Percentiles rank a stretch among this genome's conserved stretches.
These are phyloP conservation scores for Suillia variegata DNA, from an alignment of 2,888 invertebrate genomes.

Conservation along the genomic window DNA sequence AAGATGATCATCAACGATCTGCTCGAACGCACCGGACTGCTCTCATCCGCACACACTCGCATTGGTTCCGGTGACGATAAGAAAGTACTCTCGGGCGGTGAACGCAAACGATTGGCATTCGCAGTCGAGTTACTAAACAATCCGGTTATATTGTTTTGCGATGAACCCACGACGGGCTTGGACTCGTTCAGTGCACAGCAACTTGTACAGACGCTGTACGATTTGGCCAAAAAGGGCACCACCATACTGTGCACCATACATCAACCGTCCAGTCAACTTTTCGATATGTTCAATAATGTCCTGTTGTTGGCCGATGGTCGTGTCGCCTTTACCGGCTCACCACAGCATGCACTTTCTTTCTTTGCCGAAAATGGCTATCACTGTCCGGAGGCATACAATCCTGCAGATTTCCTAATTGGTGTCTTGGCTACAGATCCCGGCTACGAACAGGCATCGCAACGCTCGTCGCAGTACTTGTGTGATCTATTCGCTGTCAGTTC, in stretches of 20 bases:
- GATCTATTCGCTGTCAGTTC: slow-evolving; percentile 80
- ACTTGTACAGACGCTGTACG: slow-evolving; percentile 73
- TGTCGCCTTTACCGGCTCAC: slow-evolving; percentile 81
- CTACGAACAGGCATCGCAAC: slow-evolving; percentile 73
- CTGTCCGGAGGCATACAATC: slow-evolving; percentile 84
- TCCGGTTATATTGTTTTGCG: slow-evolving; percentile 90
- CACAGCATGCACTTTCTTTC: slow-evolving; percentile 69
- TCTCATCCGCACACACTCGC: slow-evolving; percentile 72
- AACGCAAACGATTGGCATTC: slow-evolving; percentile 89
- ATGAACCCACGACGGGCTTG: slow-evolving; percentile 93
- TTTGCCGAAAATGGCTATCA: slow-evolving; percentile 77
- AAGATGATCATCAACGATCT: slow-evolving; percentile 72
- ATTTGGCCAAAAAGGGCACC: slow-evolving; percentile 76
- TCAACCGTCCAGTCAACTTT: slow-evolving; percentile 88
- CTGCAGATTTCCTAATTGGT: slow-evolving; percentile 88
- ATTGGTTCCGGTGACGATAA: slow-evolving; percentile 78
- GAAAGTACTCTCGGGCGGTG: slow-evolving; percentile 91
- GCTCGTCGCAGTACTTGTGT: slow-evolving; percentile 74
- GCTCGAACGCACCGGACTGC: slow-evolving; percentile 73
- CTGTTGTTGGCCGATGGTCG: slow-evolving; percentile 86
- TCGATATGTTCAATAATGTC: slow-evolving; percentile 79
- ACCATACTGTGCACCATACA: slow-evolving; percentile 93
- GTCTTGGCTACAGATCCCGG: slow-evolving; percentile 81
- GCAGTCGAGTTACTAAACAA: slow-evolving; percentile 89
- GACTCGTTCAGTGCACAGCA: slow-evolving; percentile 93